A percentile compares a stretch with the other conserved stretches of the same genome.
Conservation (phyloP, 2,113 vertebrate species). For the human region GRCh38 chr4:149008001-149008500, state of each 20-base stretch:
- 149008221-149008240: not conserved
- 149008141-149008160: constrained; percentile 45
- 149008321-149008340: not conserved
- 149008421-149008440: not conserved
- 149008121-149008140: constrained; percentile 60
- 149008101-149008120: constrained; percentile 67
- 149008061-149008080: constrained; percentile 70
- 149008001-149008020: constrained; percentile 62
- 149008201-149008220: constrained; percentile 53
- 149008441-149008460: constrained; percentile 21
- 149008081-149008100: constrained; percentile 72
- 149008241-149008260: constrained; percentile 35
- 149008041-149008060: constrained; percentile 64
- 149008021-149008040: constrained; percentile 58
- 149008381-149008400: not conserved
- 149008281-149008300: constrained; percentile 54
- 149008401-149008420: not conserved
- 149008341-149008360: constrained; percentile 3
- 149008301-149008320: not conserved
- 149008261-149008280: not conserved
- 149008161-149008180: constrained; percentile 15
- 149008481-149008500: not conserved
- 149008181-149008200: constrained; percentile 48
- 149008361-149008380: not conserved
- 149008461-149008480: not conserved